These are phyloP conservation scores for Pseudanteris insignis DNA, from an alignment of 2,888 invertebrate genomes.

Conservation along the genomic window DNA sequence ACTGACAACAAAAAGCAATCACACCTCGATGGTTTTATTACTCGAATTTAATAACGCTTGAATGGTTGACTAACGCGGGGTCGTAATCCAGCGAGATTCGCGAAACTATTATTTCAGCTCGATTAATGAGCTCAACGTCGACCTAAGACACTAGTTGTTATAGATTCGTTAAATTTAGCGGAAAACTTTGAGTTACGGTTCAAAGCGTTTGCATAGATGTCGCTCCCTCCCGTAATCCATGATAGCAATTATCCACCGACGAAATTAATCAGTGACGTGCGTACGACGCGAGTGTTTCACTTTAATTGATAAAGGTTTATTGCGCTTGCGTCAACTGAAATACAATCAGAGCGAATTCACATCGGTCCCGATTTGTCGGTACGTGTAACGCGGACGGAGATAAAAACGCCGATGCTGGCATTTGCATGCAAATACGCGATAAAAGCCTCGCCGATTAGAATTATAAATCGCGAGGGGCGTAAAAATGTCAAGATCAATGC, in stretches of 20 bases:
- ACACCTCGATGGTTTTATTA: too few relatives aligned
- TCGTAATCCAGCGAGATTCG: too few relatives aligned
- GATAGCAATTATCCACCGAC: slow-evolving; percentile 24
- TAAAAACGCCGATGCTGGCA: neutral
- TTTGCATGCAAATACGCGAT: slow-evolving; percentile 17
- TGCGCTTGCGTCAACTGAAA: too few relatives aligned
- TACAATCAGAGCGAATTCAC: too few relatives aligned
- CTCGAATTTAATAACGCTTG: too few relatives aligned
- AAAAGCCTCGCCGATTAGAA: slow-evolving; percentile 16
- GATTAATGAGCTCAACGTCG: too few relatives aligned
- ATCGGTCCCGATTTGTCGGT: neutral
- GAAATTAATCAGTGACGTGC: slow-evolving; percentile 33
- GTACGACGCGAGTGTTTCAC: slow-evolving; percentile 26
- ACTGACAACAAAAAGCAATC: too few relatives aligned
- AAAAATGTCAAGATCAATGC: slow-evolving; percentile 35
- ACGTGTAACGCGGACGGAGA: too few relatives aligned
- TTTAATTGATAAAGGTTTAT: slow-evolving; percentile 35
- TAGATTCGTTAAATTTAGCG: slow-evolving; percentile 1
- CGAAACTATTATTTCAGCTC: too few relatives aligned
- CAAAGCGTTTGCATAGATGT: slow-evolving; percentile 27
- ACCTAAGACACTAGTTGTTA: too few relatives aligned
- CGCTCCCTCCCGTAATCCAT: slow-evolving; percentile 2
- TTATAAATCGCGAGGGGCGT: slow-evolving; percentile 17
- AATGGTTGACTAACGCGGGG: too few relatives aligned
- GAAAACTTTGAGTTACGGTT: too few relatives aligned